Evolutionary conservation across 2,797 vertebrate genomes (phyloP), one percentile per base, ranked within the genome.

Genomic region (Calcarius lapponicus): DNA sequence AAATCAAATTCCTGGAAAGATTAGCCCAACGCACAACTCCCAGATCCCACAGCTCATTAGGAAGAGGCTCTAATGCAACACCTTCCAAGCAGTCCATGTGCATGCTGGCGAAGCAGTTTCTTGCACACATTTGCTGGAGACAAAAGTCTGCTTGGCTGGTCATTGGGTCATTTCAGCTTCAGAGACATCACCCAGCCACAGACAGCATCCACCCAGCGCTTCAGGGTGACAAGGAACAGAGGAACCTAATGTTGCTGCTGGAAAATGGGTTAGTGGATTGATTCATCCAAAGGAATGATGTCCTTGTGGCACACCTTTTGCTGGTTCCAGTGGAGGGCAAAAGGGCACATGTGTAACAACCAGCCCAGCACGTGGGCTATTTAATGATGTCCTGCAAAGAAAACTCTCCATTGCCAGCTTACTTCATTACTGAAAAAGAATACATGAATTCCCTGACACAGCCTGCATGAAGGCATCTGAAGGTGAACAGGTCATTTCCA

Each of bases 1-100:
- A 91, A 95, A 61, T 70, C 42, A 73, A 80, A 71, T 96, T 97
- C 93, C 92, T 93, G 91, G 96, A 93, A 96, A 84, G 64, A 90
- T 90, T 24, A 92, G 50, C 51, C 61, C 82, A 48, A 80, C 66
- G 64, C 70, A 88, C 2, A 6, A 16, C 48, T 83, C 42, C 42
- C 64, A 80, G 34, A 84, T 66, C 75, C 75, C 88, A 80, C 54
- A 90, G 86, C 75, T 92, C 80, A 53, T 92, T 82, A 92, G 71
- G 71, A 86, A 64, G 25, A 64, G 22, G 6, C 34, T 86, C 28
- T 80, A 78, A 66, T 42, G 74, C 88, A 96, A 81, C 67, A 90
- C 74, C 83, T 92, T 82, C 71, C 1, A 2, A 88, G 60, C 38
- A 88, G 51, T 22, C 48, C 60, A 20, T 12, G 45, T 0, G 0